Evolutionary conservation across 2,113 vertebrate species (phyloP), one percentile per base, ranked within the genome.

Genomic region (Tupaia chinensis): DNA sequence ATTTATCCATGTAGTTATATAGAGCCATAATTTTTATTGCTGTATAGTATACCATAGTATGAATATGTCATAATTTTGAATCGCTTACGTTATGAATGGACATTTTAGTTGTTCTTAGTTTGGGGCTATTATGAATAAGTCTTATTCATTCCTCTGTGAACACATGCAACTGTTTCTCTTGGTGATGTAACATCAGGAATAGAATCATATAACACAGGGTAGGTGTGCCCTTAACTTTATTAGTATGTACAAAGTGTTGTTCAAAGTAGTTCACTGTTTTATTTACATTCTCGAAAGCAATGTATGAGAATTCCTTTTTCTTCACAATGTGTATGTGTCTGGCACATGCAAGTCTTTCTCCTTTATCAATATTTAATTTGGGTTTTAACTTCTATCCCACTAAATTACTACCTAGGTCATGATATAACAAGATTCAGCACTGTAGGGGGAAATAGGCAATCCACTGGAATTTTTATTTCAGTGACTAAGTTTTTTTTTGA

Each of bases 301-400:
- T 53, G 3, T 89, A 65, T 32, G n/a, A 53, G n/a, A 79, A 29
- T 34, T 61, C 3, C 1, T 29, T 96, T 65, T 95, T 78, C 69
- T 53, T 81, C 80, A 79, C 9, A 65, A 12, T 12, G 1, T 90
- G 54, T 87, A 12, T 12, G 1, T 90, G 54, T 87, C 70, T 2
- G 25, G n/a, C 68, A 82, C 44, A 69, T 8, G 20, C 9, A n/a
- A 79, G 34, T 82, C 61, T 94, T 80, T 63, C 74, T 73, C 16
- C 72, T 83, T 82, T 72, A 77, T 16, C 91, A 63, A 34, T 60
- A 78, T 91, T 82, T 93, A 1, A 78, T 91, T 96, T 91, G 73
- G 17, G 2, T n/a, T 82, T 82, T 96, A 81, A 77, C 23, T 78
- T 86, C 14, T 19, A 32, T 65, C 73, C 95, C 34, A n/a, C 58